Conservation (phyloP, 2,113 vertebrate species). For the Gymnocephalus cernua region DNA sequence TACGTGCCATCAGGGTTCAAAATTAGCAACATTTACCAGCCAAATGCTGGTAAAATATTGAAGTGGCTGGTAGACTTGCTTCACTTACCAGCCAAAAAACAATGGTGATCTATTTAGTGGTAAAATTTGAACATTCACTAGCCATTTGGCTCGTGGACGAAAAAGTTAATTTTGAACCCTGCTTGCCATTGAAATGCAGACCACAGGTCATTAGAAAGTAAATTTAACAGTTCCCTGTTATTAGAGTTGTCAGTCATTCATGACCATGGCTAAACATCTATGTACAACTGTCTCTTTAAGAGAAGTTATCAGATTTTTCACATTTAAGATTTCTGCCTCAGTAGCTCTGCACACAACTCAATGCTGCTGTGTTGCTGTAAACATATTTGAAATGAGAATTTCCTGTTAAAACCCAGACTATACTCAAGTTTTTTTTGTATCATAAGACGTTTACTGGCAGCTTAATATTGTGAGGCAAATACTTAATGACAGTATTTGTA, state of each 20-base stretch:
- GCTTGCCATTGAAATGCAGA: neutral
- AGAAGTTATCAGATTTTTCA: neutral
- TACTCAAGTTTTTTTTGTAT: neutral
- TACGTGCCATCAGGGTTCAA: neutral
- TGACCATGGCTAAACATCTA: neutral
- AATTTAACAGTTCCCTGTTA: neutral
- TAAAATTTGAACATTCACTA: no score
- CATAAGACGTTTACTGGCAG: neutral
- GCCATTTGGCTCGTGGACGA: no score
- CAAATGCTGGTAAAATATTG: no score
- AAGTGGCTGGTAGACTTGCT: no score
- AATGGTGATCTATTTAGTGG: no score
- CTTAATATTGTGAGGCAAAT: no score
- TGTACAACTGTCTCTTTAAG: neutral
- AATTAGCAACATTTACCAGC: no score
- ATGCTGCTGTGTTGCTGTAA: neutral
- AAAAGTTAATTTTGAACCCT: no score
- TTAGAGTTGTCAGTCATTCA: neutral
- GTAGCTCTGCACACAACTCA: neutral
- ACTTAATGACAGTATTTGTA: neutral
- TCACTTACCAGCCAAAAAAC: no score
- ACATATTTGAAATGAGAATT: no score
- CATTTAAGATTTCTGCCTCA: neutral
- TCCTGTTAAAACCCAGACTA: neutral
- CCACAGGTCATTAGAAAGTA: neutral